Conservation (phyloP, 2,888 invertebrate genomes). For the Nysson spinosus region DNA sequence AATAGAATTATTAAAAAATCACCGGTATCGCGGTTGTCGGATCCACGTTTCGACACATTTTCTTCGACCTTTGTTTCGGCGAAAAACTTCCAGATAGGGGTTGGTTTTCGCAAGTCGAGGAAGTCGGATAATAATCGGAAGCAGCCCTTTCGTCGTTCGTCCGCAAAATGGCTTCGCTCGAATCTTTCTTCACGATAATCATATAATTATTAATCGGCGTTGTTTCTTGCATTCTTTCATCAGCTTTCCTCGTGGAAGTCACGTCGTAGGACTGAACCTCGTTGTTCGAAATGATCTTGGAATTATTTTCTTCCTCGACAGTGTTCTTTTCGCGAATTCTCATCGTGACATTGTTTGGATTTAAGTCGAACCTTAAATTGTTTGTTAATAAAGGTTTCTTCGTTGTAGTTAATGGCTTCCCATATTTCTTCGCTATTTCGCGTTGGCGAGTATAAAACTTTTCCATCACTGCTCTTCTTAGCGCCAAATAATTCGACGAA, state of each 20-base stretch:
- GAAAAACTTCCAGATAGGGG: slow-evolving; percentile 8
- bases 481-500: slow-evolving; percentile 54
- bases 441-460: slow-evolving; percentile 58
- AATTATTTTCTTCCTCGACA: neutral
- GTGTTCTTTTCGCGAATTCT: too few relatives aligned
- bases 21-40: too few relatives aligned
- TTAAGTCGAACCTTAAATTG: neutral
- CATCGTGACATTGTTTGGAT: neutral
- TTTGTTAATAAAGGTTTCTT: neutral
- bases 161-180: neutral
- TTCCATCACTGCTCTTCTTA: slow-evolving; percentile 64
- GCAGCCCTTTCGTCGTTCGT: slow-evolving; percentile 13
- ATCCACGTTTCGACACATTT: too few relatives aligned
- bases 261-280: too few relatives aligned
- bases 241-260: too few relatives aligned
- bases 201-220: neutral
- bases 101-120: slow-evolving; percentile 10
- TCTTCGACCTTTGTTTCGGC: neutral
- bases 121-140: neutral
- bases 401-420: neutral
- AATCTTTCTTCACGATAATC: neutral
- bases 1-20: too few relatives aligned
- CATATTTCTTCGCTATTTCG: slow-evolving; percentile 52
- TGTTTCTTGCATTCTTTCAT: too few relatives aligned
- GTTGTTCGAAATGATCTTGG: too few relatives aligned